phyloP scores from a whole-genome alignment of 2,797 vertebrate genomes.

The Microcaecilia unicolor region DNA sequence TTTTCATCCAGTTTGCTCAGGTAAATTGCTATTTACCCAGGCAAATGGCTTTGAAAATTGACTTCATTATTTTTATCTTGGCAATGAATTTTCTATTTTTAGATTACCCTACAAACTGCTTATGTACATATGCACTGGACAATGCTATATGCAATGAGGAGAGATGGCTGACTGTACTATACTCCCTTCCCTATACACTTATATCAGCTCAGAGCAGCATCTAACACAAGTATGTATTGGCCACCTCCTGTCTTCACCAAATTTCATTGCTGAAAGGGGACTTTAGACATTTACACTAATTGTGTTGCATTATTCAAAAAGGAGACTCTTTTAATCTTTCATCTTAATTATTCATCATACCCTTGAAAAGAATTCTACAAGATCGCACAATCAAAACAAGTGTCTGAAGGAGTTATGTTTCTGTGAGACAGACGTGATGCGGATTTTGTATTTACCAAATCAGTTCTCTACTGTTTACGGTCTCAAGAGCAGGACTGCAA shows the following conservation, averaged over 20 bases:
- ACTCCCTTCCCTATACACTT: too few species aligned
- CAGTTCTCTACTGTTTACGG: constrained; percentile 10
- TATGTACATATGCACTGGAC: too few species aligned
- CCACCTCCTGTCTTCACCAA: not conserved
- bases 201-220: not conserved
- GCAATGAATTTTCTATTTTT: too few species aligned
- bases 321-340: constrained; percentile 14
- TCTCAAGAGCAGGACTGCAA: constrained; percentile 5
- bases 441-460: constrained; percentile 20
- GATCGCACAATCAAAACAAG: constrained; percentile 19
- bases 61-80: too few species aligned
- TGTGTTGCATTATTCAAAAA: constrained; percentile 22
- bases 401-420: not conserved
- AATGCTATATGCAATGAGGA: too few species aligned
- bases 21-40: too few species aligned
- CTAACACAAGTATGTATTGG: not conserved
- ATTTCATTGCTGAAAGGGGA: constrained; percentile 7
- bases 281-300: constrained; percentile 1
- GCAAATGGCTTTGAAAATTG: too few species aligned
- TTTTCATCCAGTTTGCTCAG: too few species aligned
- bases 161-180: too few species aligned
- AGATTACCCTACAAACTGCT: too few species aligned
- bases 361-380: constrained; percentile 20
- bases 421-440: constrained; percentile 8
- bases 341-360: constrained; percentile 24